phyloP scores from a whole-genome alignment of 2,797 vertebrate genomes.

The Lagothrix lagotricha region DNA sequence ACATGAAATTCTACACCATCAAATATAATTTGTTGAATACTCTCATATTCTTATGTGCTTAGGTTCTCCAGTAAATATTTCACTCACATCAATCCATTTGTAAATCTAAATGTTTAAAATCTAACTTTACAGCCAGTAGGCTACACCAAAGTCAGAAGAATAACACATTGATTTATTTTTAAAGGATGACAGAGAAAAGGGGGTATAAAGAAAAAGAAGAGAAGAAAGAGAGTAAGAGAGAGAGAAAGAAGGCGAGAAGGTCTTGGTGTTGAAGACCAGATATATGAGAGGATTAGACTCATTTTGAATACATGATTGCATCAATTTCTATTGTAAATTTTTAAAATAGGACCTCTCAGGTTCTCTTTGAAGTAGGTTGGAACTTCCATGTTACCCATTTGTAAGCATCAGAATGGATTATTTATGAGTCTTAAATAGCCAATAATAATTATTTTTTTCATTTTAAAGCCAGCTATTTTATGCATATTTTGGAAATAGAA shows the following conservation, averaged over 20 bases:
- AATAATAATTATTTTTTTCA: constrained; percentile 45
- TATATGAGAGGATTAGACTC: constrained; percentile 35
- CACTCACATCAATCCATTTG: neutral
- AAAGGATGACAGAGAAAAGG: neutral
- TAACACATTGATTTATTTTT: constrained; percentile 41
- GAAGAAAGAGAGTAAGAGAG: neutral
- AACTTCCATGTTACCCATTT: constrained; percentile 68
- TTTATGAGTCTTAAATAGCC: constrained; percentile 63
- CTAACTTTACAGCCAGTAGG: neutral
- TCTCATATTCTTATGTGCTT: neutral
- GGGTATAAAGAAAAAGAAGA: neutral
- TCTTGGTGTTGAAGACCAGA: neutral
- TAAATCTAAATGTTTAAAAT: neutral
- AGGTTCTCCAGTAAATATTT: neutral
- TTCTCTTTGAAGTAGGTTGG: constrained; percentile 53
- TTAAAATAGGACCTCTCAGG: constrained; percentile 66
- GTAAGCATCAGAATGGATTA: constrained; percentile 69
- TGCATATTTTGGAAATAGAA: neutral
- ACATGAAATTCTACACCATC: neutral
- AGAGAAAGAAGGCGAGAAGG: neutral
- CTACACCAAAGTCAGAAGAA: constrained; percentile 7
- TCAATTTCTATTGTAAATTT: constrained; percentile 61
- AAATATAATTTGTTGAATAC: neutral
- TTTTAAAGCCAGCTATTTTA: neutral
- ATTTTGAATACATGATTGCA: constrained; percentile 61